Conservation (phyloP, 2,113 vertebrate species). For the Edolisoma coerulescens region DNA sequence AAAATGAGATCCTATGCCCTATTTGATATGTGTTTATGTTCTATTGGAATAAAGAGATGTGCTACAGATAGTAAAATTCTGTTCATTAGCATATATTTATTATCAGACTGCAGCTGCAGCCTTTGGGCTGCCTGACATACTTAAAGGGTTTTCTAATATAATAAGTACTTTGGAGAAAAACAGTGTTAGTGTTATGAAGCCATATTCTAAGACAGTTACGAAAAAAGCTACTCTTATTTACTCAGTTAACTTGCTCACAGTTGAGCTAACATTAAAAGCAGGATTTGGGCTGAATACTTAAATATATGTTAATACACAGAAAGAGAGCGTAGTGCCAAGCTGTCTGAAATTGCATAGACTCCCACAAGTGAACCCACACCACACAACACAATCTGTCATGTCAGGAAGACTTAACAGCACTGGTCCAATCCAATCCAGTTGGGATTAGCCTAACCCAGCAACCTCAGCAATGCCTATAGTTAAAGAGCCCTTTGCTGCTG, state of each 20-base stretch:
- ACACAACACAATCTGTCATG: background rate
- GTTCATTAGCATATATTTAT: constrained; percentile 34
- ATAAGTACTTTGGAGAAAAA: constrained; percentile 22
- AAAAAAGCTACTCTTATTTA: constrained; percentile 7
- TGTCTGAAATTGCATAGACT: background rate
- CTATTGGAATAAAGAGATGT: background rate
- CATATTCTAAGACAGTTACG: constrained; percentile 17
- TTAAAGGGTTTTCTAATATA: constrained; percentile 30
- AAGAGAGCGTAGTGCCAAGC: background rate
- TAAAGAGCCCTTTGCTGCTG: background rate
- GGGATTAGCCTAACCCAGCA: background rate
- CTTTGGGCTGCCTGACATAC: constrained; percentile 18
- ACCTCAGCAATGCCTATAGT: background rate
- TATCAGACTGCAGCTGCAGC: constrained; percentile 17
- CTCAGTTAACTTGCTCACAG: background rate
- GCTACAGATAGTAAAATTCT: background rate
- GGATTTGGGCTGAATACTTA: background rate
- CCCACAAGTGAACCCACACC: background rate
- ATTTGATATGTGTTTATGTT: constrained; percentile 1
- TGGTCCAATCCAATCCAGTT: background rate
- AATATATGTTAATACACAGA: background rate
- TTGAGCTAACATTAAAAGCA: constrained; percentile 11
- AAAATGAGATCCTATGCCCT: constrained; percentile 6
- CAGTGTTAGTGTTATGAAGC: background rate
- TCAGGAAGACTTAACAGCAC: background rate